phyloP scores from a whole-genome alignment of 1,140 invertebrate species.

The Oncopeltus fasciatus region DNA sequence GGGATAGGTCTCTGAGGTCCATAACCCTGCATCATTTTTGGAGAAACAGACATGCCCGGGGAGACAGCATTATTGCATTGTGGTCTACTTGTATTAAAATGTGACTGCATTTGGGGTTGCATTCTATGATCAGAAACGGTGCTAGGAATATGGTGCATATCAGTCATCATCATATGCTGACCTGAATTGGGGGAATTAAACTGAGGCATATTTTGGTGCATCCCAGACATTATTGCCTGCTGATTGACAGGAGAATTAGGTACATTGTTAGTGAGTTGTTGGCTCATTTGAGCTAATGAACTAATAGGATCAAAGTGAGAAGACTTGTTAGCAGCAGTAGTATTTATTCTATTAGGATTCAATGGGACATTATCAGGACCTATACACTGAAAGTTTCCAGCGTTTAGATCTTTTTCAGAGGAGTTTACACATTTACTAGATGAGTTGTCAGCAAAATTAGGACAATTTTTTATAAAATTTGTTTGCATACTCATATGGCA shows the following conservation, averaged over 20 bases:
- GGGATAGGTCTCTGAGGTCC: conserved; percentile 27
- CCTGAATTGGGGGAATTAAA: conserved; percentile 32
- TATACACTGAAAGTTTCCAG: conserved; percentile 22
- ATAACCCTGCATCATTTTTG: conserved; percentile 30
- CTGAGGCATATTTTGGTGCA: conserved; percentile 36
- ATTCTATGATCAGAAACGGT: conserved; percentile 20
- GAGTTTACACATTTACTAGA: conserved; percentile 1
- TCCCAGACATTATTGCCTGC: conserved; percentile 29
- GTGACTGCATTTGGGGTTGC: conserved; percentile 21
- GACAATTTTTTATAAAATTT: conserved; percentile 25
- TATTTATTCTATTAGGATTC: conserved; percentile 50
- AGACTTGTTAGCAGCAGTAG: conserved; percentile 32
- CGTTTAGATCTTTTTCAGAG: conserved; percentile 20
- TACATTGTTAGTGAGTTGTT: conserved; percentile 67
- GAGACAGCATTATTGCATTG: conserved; percentile 16
- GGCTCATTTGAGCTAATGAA: conserved; percentile 85
- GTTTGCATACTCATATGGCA: conserved; percentile 16
- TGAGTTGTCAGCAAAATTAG: conserved; percentile 21
- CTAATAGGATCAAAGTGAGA: conserved; percentile 81
- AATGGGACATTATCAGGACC: conserved; percentile 60
- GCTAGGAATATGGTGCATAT: conserved; percentile 27
- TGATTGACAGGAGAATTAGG: conserved; percentile 39
- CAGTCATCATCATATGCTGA: conserved; percentile 40
- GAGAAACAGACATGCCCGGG: conserved; percentile 29
- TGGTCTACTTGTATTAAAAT: conserved; percentile 16